phyloP scores from a whole-genome alignment of 2,888 invertebrate species.

The Diarsia mendica region DNA sequence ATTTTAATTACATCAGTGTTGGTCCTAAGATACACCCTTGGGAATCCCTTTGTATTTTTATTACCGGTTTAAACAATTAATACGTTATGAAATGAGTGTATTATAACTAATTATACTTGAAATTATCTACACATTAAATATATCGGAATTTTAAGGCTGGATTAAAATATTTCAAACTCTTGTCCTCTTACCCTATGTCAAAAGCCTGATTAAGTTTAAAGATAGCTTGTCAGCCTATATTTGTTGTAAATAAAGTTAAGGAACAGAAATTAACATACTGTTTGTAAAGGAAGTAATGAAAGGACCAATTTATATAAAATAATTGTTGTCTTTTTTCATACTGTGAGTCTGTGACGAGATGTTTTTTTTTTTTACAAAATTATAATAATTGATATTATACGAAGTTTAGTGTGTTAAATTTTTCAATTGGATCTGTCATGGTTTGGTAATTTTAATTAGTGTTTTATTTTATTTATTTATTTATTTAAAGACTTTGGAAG shows the following conservation, averaged over 20 bases:
- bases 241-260: constrained; percentile 8
- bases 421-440: neutral
- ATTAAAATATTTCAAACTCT: neutral
- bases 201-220: constrained; percentile 34
- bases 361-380: no score
- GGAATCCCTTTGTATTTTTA: neutral
- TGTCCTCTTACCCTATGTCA: neutral
- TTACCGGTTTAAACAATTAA: neutral
- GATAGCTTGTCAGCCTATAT: neutral
- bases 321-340: neutral
- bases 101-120: neutral
- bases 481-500: no score
- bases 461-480: no score
- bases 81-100: neutral
- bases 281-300: neutral
- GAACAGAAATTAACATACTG: neutral
- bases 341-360: no score
- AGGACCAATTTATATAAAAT: neutral
- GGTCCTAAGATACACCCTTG: constrained; percentile 33
- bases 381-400: neutral
- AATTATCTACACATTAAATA: neutral
- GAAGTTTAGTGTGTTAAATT: neutral
- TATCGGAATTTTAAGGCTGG: neutral
- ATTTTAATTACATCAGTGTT: neutral
- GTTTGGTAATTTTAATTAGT: neutral